Evolutionary conservation across 1,140 invertebrate species (phyloP).

Genomic region (Cylas formicarius): DNA sequence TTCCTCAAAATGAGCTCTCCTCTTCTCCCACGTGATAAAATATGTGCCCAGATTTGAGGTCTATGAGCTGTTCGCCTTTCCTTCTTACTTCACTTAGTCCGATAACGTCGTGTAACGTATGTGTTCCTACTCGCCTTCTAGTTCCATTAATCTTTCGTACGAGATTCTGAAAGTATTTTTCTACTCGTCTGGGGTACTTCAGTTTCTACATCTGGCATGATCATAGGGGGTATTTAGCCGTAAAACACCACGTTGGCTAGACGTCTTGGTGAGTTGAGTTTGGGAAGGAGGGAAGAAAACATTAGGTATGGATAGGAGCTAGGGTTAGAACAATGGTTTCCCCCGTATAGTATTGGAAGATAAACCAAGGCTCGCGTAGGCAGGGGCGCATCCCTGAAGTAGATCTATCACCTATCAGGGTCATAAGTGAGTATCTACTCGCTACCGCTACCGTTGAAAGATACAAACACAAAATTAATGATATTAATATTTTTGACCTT

Average conservation of each 20-base stretch:
- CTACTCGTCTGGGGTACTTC: constrained; percentile 17
- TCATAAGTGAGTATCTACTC: too few relatives aligned
- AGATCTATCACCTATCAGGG: too few relatives aligned
- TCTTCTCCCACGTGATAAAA: constrained; percentile 14
- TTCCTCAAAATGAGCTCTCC: constrained; percentile 8
- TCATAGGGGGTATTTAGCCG: constrained; percentile 4
- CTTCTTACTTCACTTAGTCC: constrained; percentile 14
- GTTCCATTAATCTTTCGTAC: constrained; percentile 11
- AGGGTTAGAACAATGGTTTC: too few relatives aligned
- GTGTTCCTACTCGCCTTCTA: constrained; percentile 10
- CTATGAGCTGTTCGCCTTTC: constrained; percentile 10
- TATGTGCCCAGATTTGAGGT: constrained; percentile 15
- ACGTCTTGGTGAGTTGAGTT: constrained; percentile 4
- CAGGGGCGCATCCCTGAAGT: too few relatives aligned
- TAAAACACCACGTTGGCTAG: constrained; percentile 7
- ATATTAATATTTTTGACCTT: too few relatives aligned
- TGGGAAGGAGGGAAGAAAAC: too few relatives aligned
- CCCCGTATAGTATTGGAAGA: too few relatives aligned
- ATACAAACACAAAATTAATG: too few relatives aligned
- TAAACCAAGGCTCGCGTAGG: too few relatives aligned
- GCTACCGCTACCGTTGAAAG: too few relatives aligned
- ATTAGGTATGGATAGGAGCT: too few relatives aligned
- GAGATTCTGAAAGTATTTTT: constrained; percentile 12
- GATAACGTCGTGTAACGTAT: constrained; percentile 17
- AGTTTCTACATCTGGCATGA: too few relatives aligned